Conservation (phyloP, 2,888 invertebrate species). For the Argynnis bischoffii region DNA sequence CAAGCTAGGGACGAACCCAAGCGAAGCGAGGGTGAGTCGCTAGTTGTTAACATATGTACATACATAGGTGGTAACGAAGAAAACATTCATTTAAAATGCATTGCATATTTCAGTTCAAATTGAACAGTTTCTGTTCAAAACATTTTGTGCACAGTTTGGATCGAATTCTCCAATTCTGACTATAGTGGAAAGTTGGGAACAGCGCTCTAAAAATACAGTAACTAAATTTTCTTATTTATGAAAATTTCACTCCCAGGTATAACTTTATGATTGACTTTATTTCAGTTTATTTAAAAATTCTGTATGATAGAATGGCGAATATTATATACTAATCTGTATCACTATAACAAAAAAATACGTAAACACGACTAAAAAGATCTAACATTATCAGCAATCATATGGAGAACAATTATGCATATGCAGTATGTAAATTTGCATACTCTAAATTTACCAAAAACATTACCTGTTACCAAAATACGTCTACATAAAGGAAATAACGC, state of each 20-base stretch:
- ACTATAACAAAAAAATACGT: not conserved
- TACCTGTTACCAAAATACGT: slow-evolving; percentile 8
- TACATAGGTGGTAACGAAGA: too few relatives aligned
- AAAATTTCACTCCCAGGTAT: not conserved
- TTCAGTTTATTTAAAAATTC: too few relatives aligned
- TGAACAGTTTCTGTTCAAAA: not conserved
- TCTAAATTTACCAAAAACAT: not conserved
- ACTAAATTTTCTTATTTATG: not conserved
- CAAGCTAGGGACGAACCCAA: too few relatives aligned
- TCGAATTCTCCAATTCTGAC: slow-evolving; percentile 4
- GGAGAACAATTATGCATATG: too few relatives aligned
- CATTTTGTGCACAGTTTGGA: not conserved
- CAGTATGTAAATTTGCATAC: too few relatives aligned
- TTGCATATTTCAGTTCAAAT: not conserved
- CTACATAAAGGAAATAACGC: slow-evolving; percentile 27
- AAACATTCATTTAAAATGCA: not conserved
- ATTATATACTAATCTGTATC: too few relatives aligned
- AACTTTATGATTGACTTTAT: too few relatives aligned
- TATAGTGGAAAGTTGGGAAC: not conserved
- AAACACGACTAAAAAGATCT: not conserved
- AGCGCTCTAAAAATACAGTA: not conserved
- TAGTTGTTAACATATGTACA: too few relatives aligned
- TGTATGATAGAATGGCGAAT: too few relatives aligned
- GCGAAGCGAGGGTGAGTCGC: too few relatives aligned
- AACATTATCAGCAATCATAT: too few relatives aligned